A percentile compares a stretch with the other conserved stretches of the same genome.
Evolutionary conservation across 2,797 vertebrate species (phyloP).

Genomic region (Prionace glauca): DNA sequence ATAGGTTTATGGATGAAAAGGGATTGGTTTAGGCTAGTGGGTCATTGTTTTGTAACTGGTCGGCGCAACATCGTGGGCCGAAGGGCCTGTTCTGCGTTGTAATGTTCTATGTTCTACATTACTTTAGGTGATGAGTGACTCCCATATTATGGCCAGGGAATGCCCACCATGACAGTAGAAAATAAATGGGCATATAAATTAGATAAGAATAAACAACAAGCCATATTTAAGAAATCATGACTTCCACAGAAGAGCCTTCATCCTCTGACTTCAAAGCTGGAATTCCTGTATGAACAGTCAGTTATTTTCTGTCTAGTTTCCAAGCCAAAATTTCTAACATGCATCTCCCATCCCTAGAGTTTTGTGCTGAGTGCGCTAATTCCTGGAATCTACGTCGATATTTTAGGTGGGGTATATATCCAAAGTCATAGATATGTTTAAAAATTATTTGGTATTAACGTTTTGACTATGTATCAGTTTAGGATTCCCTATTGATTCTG

Average conservation of each 20-base stretch:
- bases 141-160: neutral
- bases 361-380: neutral
- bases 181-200: neutral
- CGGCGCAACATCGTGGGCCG: no score
- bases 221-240: neutral
- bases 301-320: neutral
- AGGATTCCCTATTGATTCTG: neutral
- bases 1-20: no score
- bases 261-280: neutral
- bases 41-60: no score
- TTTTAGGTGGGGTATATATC: neutral
- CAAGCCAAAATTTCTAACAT: neutral
- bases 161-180: neutral
- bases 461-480: neutral
- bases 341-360: neutral
- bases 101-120: no score
- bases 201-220: neutral
- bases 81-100: no score
- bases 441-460: neutral
- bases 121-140: no score
- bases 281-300: neutral
- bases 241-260: neutral
- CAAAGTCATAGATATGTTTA: neutral
- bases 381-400: neutral
- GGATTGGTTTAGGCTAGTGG: no score